These are phyloP conservation scores for Scaptomyza hsui DNA, from an alignment of 1,140 invertebrate genomes.

Conservation along the genomic window DNA sequence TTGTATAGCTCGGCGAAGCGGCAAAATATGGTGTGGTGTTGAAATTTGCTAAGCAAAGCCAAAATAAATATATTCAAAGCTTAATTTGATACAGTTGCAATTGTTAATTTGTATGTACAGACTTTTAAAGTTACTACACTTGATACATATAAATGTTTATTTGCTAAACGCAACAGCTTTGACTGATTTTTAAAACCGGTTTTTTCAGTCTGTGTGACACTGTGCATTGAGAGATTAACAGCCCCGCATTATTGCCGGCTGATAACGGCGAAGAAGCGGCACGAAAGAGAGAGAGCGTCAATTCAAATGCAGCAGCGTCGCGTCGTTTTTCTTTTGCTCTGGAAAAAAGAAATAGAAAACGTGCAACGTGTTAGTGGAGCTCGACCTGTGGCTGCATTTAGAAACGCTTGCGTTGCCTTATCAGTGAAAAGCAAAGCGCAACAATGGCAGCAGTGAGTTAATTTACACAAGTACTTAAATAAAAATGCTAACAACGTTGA, in stretches of 20 bases:
- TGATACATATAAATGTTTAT: background rate
- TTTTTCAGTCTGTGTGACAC: slow-evolving; percentile 13
- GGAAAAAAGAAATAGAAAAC: slow-evolving; percentile 58
- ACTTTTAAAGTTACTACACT: background rate
- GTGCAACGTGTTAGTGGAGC: slow-evolving; percentile 72
- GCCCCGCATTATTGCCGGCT: slow-evolving; percentile 30
- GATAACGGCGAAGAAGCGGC: slow-evolving; percentile 78
- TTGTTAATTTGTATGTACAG: background rate
- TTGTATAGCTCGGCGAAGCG: slow-evolving; percentile 1
- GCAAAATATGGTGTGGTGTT: background rate
- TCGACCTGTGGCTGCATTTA: slow-evolving; percentile 15
- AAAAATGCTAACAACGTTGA: background rate
- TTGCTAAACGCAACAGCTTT: background rate
- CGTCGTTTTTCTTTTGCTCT: slow-evolving; percentile 65
- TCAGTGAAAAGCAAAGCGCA: slow-evolving; percentile 38
- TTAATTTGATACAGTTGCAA: background rate
- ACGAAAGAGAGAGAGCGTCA: slow-evolving; percentile 54
- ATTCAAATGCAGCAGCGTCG: slow-evolving; percentile 65
- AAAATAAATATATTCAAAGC: background rate
- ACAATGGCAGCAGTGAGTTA: slow-evolving; percentile 61
- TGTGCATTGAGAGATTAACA: slow-evolving; percentile 26
- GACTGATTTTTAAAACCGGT: background rate
- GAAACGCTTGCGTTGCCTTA: slow-evolving; percentile 40
- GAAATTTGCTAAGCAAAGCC: background rate
- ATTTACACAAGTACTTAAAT: background rate